These are phyloP conservation scores for Pelecanus crispus DNA, from an alignment of 2,113 vertebrate species.

Conservation along the genomic window DNA sequence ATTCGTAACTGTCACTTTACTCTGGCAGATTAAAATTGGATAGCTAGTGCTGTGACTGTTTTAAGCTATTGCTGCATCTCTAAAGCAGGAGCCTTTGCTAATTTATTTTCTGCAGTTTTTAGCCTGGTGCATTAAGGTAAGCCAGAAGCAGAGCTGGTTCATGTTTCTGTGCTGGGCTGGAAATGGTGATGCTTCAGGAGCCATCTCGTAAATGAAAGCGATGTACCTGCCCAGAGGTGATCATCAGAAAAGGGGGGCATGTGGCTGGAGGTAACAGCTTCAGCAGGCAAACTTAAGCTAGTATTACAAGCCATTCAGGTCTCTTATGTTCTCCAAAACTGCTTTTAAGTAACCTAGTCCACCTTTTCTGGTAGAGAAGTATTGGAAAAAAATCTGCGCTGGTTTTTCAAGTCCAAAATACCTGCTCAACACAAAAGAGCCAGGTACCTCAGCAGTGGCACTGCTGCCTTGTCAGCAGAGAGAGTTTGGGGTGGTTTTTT, in stretches of 20 bases:
- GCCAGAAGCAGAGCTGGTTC: neutral
- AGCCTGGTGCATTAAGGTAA: neutral
- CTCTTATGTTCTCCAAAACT: neutral
- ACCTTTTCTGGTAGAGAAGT: neutral
- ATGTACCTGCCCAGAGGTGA: rapidly evolving
- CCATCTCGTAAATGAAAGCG: rapidly evolving
- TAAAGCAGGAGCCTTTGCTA: neutral
- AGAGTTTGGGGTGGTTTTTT: neutral
- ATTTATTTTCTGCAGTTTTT: neutral
- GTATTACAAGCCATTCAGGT: neutral
- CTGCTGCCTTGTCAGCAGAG: rapidly evolving
- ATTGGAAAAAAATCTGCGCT: neutral
- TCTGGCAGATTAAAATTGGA: neutral
- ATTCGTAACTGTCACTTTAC: neutral
- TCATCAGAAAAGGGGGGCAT: rapidly evolving
- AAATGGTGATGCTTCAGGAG: neutral
- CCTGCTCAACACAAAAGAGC: neutral
- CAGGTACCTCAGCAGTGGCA: neutral
- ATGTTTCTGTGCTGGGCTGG: neutral
- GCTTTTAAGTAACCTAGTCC: neutral
- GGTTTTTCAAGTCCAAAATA: neutral
- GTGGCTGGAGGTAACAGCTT: neutral
- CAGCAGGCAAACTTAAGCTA: neutral
- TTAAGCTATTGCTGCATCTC: neutral
- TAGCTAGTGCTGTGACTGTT: neutral